Evolutionary conservation across 1,140 invertebrate genomes (phyloP).

Genomic region (Drosophila ironensis): DNA sequence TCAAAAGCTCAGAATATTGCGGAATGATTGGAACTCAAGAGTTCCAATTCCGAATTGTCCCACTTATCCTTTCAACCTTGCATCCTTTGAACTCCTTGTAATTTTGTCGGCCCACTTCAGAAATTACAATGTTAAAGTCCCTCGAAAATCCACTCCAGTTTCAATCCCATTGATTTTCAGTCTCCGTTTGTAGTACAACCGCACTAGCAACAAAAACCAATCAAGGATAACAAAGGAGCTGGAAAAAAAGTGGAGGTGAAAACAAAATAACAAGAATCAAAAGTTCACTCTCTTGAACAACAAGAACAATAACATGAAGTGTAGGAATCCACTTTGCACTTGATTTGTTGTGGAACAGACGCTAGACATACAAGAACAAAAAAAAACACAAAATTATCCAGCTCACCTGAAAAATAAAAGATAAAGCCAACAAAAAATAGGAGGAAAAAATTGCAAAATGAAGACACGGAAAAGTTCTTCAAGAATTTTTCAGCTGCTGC

Average conservation of each 20-base stretch:
- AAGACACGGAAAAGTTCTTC: conserved; percentile 24
- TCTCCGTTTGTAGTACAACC: conserved; percentile 7
- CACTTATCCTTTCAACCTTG: background rate
- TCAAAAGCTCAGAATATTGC: too few species aligned
- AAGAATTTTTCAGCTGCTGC: conserved; percentile 31
- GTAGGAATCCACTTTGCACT: conserved; percentile 49
- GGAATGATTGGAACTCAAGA: too few species aligned
- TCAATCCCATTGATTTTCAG: conserved; percentile 44
- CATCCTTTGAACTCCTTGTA: conserved; percentile 12
- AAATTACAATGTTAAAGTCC: conserved; percentile 14
- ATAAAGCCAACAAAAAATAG: conserved; percentile 3
- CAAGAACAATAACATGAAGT: conserved; percentile 31
- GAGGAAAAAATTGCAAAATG: background rate
- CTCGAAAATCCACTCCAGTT: conserved; percentile 14
- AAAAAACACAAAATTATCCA: conserved; percentile 5
- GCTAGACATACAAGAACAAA: conserved; percentile 26
- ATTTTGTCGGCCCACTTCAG: conserved; percentile 29
- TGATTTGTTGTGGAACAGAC: conserved; percentile 64
- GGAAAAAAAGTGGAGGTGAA: conserved; percentile 1
- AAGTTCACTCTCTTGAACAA: conserved; percentile 41
- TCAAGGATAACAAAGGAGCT: conserved; percentile 24
- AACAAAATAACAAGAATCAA: conserved; percentile 51
- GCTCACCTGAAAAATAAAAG: conserved; percentile 32
- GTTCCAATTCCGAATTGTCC: too few species aligned
- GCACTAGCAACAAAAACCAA: conserved; percentile 54